Percentiles rank a stretch among this genome's conserved stretches.
Conservation (phyloP, 2,888 invertebrate species). For the Deroplatys truncata region DNA sequence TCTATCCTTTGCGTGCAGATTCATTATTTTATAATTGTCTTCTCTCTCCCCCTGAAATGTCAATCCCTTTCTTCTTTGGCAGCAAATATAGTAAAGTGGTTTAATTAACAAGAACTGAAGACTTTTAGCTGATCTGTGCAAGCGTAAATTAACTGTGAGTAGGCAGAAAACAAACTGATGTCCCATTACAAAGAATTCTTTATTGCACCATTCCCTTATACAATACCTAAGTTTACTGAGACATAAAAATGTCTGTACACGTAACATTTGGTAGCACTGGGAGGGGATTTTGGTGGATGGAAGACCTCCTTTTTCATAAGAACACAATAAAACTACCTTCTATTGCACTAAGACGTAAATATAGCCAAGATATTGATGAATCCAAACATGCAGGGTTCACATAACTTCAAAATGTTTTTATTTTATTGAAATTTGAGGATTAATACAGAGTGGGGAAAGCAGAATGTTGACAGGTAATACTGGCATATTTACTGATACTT, state of each 20-base stretch:
- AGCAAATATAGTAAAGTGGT: too few species aligned
- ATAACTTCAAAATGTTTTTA: background rate
- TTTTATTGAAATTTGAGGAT: background rate
- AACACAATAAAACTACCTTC: background rate
- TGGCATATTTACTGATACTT: too few species aligned
- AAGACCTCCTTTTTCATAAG: conserved; percentile 4
- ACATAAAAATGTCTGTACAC: background rate
- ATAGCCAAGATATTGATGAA: background rate
- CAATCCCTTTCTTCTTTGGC: too few species aligned
- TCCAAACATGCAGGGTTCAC: background rate
- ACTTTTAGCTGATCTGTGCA: too few species aligned
- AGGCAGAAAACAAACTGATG: background rate
- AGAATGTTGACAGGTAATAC: too few species aligned
- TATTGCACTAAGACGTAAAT: background rate
- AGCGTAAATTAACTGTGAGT: too few species aligned
- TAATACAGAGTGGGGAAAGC: background rate
- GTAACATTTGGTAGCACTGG: background rate
- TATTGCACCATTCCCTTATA: conserved; percentile 26
- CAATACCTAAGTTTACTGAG: background rate
- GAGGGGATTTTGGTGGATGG: conserved; percentile 1
- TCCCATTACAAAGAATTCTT: conserved; percentile 20
- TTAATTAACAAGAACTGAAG: too few species aligned
- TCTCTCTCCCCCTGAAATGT: too few species aligned
- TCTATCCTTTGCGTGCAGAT: too few species aligned
- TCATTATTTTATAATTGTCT: too few species aligned